Evolutionary conservation across 2,797 vertebrate genomes (phyloP).

Genomic region (Intellagama lesueurii): DNA sequence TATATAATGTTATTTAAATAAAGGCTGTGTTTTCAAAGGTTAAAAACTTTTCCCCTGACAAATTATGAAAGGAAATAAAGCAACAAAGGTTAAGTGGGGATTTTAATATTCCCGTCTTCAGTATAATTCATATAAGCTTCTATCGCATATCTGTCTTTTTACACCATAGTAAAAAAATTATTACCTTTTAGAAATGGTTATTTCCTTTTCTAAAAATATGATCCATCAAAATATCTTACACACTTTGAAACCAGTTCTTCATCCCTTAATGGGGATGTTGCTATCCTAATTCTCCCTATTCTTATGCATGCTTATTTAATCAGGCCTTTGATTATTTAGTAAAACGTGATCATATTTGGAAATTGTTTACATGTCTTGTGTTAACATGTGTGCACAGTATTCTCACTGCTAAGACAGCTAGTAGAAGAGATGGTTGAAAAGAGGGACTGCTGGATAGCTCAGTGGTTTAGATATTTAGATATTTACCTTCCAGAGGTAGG

Average conservation of each 20-base stretch:
- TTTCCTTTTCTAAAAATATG: not conserved
- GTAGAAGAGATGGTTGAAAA: too few species aligned
- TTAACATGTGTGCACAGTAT: not conserved
- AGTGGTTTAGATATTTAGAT: too few species aligned
- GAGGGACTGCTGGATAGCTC: too few species aligned
- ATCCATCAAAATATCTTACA: not conserved
- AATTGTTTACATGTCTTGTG: not conserved
- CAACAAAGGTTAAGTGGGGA: not conserved
- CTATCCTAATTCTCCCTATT: not conserved
- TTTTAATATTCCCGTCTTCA: not conserved
- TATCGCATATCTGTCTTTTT: not conserved
- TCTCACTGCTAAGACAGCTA: not conserved
- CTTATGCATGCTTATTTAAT: not conserved
- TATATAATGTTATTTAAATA: not conserved
- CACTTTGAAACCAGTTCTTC: not conserved
- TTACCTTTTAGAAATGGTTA: not conserved
- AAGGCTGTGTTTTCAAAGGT: not conserved
- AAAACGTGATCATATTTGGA: too few species aligned
- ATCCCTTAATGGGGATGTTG: not conserved
- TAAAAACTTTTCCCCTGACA: not conserved
- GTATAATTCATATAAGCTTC: not conserved
- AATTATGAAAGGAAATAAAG: constrained; percentile 4
- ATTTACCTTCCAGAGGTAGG: too few species aligned
- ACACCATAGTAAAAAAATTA: not conserved
- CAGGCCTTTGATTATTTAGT: too few species aligned